phyloP scores from a whole-genome alignment of 2,888 invertebrate species.

The Lasioglossum oenotherae region DNA sequence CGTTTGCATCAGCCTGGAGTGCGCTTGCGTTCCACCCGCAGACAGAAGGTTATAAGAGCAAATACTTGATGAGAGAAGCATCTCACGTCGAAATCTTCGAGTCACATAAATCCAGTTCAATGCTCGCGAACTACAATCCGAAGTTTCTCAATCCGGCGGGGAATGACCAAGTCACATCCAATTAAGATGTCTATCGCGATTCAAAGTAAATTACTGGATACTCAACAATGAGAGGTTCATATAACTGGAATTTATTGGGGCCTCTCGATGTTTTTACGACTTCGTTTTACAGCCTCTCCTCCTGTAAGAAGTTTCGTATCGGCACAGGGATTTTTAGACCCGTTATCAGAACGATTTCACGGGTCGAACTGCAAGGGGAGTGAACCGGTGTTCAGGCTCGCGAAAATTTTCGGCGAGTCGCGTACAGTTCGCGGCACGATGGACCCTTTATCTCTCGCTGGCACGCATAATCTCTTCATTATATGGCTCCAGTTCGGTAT shows the following conservation, averaged over 20 bases:
- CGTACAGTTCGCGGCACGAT: conserved; percentile 22
- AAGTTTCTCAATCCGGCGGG: not conserved
- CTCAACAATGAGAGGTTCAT: not conserved
- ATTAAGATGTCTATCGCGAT: not conserved
- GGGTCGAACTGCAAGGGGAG: not conserved
- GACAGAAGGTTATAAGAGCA: not conserved
- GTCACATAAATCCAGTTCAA: not conserved
- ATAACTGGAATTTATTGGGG: not conserved
- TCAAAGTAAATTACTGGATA: not conserved
- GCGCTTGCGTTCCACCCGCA: too few species aligned
- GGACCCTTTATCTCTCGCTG: conserved; percentile 25
- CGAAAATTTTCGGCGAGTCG: conserved; percentile 29
- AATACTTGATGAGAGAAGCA: not conserved
- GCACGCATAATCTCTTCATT: conserved; percentile 67
- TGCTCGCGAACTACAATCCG: not conserved
- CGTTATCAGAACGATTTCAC: conserved; percentile 32
- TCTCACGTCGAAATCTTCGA: not conserved
- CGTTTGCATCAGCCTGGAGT: too few species aligned
- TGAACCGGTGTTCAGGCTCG: not conserved
- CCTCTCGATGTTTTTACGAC: not conserved
- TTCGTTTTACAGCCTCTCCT: not conserved
- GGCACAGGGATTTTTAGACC: not conserved
- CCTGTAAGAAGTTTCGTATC: not conserved
- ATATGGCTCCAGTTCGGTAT: conserved; percentile 57
- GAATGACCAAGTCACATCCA: not conserved